Base-by-base conservation (phyloP, 1,140 invertebrate genomes). In the Sesamia nonagrioides region DNA sequence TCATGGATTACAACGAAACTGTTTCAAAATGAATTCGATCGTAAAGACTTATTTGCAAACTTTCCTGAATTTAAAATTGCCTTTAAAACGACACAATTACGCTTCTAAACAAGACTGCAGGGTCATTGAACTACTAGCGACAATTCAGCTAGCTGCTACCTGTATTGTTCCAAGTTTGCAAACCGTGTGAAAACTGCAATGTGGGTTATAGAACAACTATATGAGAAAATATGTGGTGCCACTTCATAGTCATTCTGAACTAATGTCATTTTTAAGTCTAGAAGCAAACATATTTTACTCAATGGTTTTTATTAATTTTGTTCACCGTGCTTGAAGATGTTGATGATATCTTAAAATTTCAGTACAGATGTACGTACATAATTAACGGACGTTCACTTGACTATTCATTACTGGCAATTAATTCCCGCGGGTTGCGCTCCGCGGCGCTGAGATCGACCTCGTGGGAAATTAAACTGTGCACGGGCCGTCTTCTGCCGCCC, bases 371-470 rank as follows among this genome's bases (percentile, higher is more conserved):
- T 91, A 90, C 89, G 84, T 91, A 90, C 89, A 95, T 95, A 95
- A 95, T 95, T 93, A 93, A 93, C 90, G 87, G 90, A 88, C 87
- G 91, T 91, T 93, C 92, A 94, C 93, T 95, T 91, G 92, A 89
- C 93, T 95, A 95, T 95, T 95, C 93, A 95, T 95, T 95, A 92
- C 92, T 95, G 89, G 92, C 92, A 94, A 95, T 95, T 94, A 95
- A 95, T 92, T 95, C 93, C 93, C 93, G 91, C 92, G 93, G 91
- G 93, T 88, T 91, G 92, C 76, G 89, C 90, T 89, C 89, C 87
- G 91, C 92, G 92, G 91, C 92, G 91, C 91, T 85, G 92, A 95
- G 93, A 95, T 94, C 92, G 93, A 94, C 91, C 93, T 95, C 93
- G 93, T 93, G 93, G 93, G 93, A 95, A 95, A 95, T 95, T 95